Conservation (phyloP, 2,113 vertebrate genomes). For the Guaruba guarouba region DNA sequence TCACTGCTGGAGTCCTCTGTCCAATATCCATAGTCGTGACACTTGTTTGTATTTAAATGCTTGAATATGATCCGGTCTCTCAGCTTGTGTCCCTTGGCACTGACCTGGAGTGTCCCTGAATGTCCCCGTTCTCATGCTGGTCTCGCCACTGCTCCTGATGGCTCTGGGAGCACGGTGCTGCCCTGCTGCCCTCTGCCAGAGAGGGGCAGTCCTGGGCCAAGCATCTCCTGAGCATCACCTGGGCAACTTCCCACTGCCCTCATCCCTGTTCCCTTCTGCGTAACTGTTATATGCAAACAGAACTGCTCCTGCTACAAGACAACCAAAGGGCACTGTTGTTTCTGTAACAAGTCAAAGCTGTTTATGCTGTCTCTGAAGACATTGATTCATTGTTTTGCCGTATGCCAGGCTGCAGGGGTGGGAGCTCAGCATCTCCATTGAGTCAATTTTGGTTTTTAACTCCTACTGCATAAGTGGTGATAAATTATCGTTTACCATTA, state of each 20-base stretch:
- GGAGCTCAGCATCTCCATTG: background rate
- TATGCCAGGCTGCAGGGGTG: background rate
- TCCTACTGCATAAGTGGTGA: background rate
- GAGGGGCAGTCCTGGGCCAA: background rate
- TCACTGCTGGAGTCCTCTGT: background rate
- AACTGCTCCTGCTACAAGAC: background rate
- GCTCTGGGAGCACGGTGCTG: background rate
- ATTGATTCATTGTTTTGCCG: background rate
- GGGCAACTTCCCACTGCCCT: background rate
- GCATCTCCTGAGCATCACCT: background rate
- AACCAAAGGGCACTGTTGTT: background rate
- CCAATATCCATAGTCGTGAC: background rate
- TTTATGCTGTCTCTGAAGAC: background rate
- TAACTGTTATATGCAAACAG: background rate
- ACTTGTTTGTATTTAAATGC: background rate
- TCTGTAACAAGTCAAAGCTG: background rate
- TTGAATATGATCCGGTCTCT: background rate
- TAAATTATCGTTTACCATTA: background rate
- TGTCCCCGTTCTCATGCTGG: background rate
- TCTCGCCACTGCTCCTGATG: background rate
- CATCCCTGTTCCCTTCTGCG: fast-evolving
- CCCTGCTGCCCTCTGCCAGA: background rate
- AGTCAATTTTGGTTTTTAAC: background rate
- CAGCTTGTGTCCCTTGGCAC: background rate
- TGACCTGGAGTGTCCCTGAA: background rate